Evolutionary conservation across 1,140 invertebrate species (phyloP), one percentile per base, ranked within the genome.

Genomic region (Meteorus sp.): DNA sequence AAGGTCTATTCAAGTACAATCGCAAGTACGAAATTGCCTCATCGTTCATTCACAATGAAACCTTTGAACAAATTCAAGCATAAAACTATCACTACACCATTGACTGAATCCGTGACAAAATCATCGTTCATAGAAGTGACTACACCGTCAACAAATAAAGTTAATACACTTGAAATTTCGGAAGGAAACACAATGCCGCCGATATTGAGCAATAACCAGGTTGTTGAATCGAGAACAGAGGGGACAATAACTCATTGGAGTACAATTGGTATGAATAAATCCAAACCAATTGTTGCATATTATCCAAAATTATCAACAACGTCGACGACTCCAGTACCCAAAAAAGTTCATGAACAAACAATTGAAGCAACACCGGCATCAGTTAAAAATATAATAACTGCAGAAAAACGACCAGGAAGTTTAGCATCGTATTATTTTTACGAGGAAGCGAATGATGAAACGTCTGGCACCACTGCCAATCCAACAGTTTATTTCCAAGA

Each of bases 231-330:
- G 1, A 56, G 19, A 35, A 35, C 43, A 58, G 0, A 50, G 0
- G 56, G 65, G 4, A 71, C 72, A 43, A 64, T 63, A 7, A 48
- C 52, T 7, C 62, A 53, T 0, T 78, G 75, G 75, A n/a, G n/a
- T n/a, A 56, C 59, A 0, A 45, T 64, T 5, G 64, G 72, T 0
- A 73, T 47, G 13, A 84, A 83, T 17, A 87, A 86, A 41, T 74
- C 80, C 31, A 79, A 85, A 17, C 85, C 86, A 15, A 67, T 87
- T 37, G 73, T 85, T 61, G 79, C 80, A 2, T 87, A 85, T 65
- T 85, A 85, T 63, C 79, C 79, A 9, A 83, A n/a, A n/a, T n/a
- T n/a, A n/a, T n/a, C 85, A 2, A 75, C 78, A 1, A 85, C 83
- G 41, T 79, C 84, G 33, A 66, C 80, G 2, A 78, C 81, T 19